phyloP scores from a whole-genome alignment of 2,797 vertebrate species.

The Florisuga fusca region DNA sequence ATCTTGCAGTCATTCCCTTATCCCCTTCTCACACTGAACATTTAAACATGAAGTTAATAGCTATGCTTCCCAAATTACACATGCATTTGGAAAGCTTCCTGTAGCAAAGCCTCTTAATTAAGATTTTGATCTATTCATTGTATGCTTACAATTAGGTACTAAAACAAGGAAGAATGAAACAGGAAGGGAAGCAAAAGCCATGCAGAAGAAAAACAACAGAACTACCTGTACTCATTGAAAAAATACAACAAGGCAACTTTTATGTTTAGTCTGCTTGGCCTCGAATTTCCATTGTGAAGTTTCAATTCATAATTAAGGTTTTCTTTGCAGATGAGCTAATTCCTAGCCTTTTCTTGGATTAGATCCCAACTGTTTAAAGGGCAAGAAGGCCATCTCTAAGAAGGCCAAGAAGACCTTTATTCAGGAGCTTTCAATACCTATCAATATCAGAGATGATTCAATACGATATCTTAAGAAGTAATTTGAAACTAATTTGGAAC shows the following conservation, averaged over 20 bases:
- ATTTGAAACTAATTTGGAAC: neutral
- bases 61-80: neutral
- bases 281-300: slow-evolving; percentile 1
- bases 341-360: neutral
- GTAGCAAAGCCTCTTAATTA: neutral
- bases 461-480: neutral
- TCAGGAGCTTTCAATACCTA: neutral
- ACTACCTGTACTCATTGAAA: slow-evolving; percentile 14
- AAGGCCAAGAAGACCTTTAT: neutral
- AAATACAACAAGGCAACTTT: neutral
- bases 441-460: neutral
- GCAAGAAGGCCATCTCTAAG: neutral
- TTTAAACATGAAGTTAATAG: neutral
- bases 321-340: neutral
- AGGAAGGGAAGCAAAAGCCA: slow-evolving; percentile 28
- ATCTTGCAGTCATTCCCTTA: neutral
- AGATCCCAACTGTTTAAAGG: neutral
- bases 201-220: neutral
- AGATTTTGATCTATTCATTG: neutral
- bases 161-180: slow-evolving; percentile 35
- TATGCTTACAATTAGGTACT: slow-evolving; percentile 24
- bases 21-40: neutral
- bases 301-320: slow-evolving; percentile 34
- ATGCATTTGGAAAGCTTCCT: neutral
- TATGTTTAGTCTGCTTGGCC: neutral